Conservation (phyloP, 1,140 invertebrate genomes). For the Scaptodrosophila lebanonensis region DNA sequence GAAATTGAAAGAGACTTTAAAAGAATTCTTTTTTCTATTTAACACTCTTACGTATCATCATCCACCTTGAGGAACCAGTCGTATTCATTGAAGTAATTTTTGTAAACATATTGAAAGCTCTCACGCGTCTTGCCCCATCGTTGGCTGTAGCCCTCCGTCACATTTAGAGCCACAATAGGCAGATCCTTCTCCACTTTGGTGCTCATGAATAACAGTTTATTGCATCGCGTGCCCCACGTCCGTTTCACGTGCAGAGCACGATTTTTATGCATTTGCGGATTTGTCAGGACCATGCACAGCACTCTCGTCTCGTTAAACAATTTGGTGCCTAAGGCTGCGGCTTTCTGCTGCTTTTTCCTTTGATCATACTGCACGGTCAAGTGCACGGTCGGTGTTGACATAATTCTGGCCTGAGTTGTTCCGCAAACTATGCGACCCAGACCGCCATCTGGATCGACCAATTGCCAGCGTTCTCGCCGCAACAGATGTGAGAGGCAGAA, state of each 20-base stretch:
- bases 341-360: background rate
- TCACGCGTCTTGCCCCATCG: slow-evolving; percentile 96
- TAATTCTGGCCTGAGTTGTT: too few species aligned
- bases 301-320: slow-evolving; percentile 20
- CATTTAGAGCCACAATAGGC: slow-evolving; percentile 83
- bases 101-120: slow-evolving; percentile 91
- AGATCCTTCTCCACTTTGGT: slow-evolving; percentile 82
- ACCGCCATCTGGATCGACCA: background rate
- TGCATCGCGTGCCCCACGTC: slow-evolving; percentile 97
- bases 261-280: slow-evolving; percentile 12
- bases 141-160: slow-evolving; percentile 90
- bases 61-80: slow-evolving; percentile 97
- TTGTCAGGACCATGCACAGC: slow-evolving; percentile 42
- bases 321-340: too few species aligned
- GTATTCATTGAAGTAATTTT: slow-evolving; percentile 86
- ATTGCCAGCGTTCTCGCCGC: slow-evolving; percentile 8
- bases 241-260: slow-evolving; percentile 81
- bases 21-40: background rate
- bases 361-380: background rate
- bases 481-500: slow-evolving; percentile 30
- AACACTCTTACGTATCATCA: slow-evolving; percentile 89
- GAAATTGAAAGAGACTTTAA: background rate
- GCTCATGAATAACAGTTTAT: slow-evolving; percentile 92
- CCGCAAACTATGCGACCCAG: background rate
- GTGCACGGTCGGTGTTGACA: too few species aligned